These are phyloP conservation scores for Drosophila murphyi DNA, from an alignment of 1,140 invertebrate genomes.

Conservation along the genomic window DNA sequence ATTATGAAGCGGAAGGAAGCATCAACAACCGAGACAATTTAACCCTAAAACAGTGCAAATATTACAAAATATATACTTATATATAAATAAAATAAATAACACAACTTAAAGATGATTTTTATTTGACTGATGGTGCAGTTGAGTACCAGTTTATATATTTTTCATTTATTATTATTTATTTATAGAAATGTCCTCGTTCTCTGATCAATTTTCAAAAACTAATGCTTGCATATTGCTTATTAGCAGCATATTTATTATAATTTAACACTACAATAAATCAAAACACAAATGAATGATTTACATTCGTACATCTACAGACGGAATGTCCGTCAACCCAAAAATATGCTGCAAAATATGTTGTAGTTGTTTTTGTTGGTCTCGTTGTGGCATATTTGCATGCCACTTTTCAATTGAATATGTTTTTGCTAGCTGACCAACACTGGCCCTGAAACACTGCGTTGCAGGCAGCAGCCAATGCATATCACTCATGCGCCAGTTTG, in stretches of 20 bases:
- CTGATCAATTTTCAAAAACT: no score
- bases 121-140: no score
- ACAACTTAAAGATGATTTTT: no score
- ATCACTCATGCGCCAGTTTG: constrained; percentile 68
- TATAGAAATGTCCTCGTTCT: no score
- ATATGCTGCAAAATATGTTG: background rate
- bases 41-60: no score
- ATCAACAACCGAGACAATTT: no score
- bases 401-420: constrained; percentile 22
- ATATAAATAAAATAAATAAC: no score
- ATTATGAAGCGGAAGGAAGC: no score
- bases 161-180: no score
- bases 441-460: constrained; percentile 23
- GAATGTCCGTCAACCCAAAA: constrained; percentile 12
- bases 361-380: background rate
- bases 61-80: no score
- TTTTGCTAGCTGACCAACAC: background rate
- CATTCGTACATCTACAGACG: background rate
- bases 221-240: background rate
- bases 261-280: constrained; percentile 2
- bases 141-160: no score
- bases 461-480: constrained; percentile 18
- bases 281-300: background rate
- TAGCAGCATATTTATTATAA: background rate
- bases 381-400: constrained; percentile 25